Base-by-base conservation (phyloP, 2,888 invertebrate genomes). In the Parasteatoda lunata region DNA sequence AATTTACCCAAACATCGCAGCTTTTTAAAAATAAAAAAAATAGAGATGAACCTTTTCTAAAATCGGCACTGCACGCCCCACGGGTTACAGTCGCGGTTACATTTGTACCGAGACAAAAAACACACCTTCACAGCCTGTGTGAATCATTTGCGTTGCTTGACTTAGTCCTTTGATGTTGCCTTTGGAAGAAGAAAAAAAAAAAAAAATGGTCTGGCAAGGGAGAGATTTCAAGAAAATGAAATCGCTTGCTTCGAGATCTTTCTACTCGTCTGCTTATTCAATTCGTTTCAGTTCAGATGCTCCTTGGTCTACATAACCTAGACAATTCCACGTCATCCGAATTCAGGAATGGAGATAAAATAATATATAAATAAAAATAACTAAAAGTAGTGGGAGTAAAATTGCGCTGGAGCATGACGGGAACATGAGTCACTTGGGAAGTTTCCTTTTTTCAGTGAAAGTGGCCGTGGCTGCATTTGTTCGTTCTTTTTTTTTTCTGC, bases 251-350 rank as follows among this genome's bases (percentile, higher is more conserved):
- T 47, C 11, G 54, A 48, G n/a, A 59, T 51, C 52, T 71, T 72
- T 69, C 75, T 48, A 66, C 70, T 66, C 15, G 54, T 77, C 69
- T 78, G 49, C 77, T 59, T 73, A 68, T 54, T 66, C 73, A 75
- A 73, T 82, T 78, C 84, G 78, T 79, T 78, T 84, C 69, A 84
- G 68, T 79, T 79, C 75, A 84, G 66, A 59, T 84, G 71, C 73
- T 77, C 72, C 66, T 78, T 84, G 71, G 76, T 82, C 69, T 30
- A 65, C 65, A 71, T 77, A 78, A 84, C 78, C 78, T 66, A 84
- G 84, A 79, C 84, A 75, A 78, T 84, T 78, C 73, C 59, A 65
- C 65, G 71, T 80, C 52, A 59, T 48, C 47, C 30, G 70, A 77
- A 77, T 54, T 71, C 66, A 7, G 54, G 30, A 13, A 30, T 65